Percentiles rank a stretch among this genome's conserved stretches.
These are phyloP conservation scores for Pseudopleuronectes americanus DNA, from an alignment of 2,797 vertebrate genomes.

Conservation along the genomic window DNA sequence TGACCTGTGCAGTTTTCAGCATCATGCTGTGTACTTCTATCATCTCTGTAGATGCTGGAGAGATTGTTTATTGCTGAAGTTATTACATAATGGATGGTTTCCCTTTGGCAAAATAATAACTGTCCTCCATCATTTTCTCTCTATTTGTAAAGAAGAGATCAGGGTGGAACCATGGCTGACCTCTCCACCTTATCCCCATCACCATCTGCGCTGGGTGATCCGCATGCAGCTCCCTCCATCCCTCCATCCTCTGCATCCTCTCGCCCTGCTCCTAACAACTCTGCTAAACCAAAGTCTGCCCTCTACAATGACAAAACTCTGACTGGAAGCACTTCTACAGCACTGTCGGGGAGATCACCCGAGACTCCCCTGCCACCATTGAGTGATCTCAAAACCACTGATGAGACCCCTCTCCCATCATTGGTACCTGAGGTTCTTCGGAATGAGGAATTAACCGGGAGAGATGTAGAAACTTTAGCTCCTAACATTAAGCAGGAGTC, in stretches of 20 bases:
- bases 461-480: constrained; percentile 23
- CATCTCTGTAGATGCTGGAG: background rate
- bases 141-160: constrained; percentile 54
- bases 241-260: constrained; percentile 58
- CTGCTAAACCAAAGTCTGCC: constrained; percentile 74
- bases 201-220: constrained; percentile 74
- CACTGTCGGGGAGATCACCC: constrained; percentile 17
- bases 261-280: constrained; percentile 41
- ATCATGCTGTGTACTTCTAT: background rate
- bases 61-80: background rate
- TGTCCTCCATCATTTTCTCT: constrained; percentile 18
- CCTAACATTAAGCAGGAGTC: constrained; percentile 22
- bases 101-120: background rate
- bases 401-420: constrained; percentile 21
- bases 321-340: constrained; percentile 44
- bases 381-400: constrained; percentile 17
- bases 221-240: constrained; percentile 65
- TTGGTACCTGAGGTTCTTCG: constrained; percentile 28
- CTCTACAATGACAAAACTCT: constrained; percentile 74
- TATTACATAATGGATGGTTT: background rate
- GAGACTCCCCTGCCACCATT: background rate
- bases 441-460: constrained; percentile 25
- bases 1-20: background rate
- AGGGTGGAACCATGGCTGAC: constrained; percentile 82
- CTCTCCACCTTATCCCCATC: constrained; percentile 79